phyloP scores from a whole-genome alignment of 2,888 invertebrate species.

The Syrphus vitripennis region DNA sequence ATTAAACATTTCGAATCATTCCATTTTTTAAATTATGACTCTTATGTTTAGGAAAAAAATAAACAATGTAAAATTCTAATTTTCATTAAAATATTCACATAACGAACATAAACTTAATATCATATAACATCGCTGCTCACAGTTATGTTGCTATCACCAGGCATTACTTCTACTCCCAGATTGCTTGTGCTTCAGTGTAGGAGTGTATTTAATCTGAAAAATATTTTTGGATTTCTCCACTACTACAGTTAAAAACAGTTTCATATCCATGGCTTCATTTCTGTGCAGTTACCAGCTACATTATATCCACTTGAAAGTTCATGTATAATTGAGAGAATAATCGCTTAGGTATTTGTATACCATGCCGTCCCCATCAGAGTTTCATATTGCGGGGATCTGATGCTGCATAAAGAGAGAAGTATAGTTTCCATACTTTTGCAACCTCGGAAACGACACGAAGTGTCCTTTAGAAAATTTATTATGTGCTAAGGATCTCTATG shows the following conservation, averaged over 20 bases:
- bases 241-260: constrained; percentile 10
- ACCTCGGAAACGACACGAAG: constrained; percentile 29
- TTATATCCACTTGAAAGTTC: constrained; percentile 44
- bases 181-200: background rate
- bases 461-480: constrained; percentile 64
- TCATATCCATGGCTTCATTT: background rate
- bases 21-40: too few species aligned
- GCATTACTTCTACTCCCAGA: background rate
- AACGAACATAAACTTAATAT: too few species aligned
- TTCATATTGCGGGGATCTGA: background rate
- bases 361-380: background rate
- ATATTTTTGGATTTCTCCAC: constrained; percentile 53
- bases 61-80: too few species aligned
- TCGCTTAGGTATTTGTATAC: constrained; percentile 66
- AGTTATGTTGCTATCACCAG: background rate
- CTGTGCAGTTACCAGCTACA: background rate
- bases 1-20: too few species aligned
- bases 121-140: background rate
- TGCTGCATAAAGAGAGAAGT: background rate
- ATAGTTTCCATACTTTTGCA: constrained; percentile 29
- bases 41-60: too few species aligned
- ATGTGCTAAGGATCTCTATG: constrained; percentile 60
- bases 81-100: too few species aligned
- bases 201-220: constrained; percentile 33
- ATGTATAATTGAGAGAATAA: constrained; percentile 69